Percentiles rank a stretch among this genome's conserved stretches.
Evolutionary conservation across 2,113 vertebrate genomes (phyloP).

Genomic region (Toxotes chatareus): DNA sequence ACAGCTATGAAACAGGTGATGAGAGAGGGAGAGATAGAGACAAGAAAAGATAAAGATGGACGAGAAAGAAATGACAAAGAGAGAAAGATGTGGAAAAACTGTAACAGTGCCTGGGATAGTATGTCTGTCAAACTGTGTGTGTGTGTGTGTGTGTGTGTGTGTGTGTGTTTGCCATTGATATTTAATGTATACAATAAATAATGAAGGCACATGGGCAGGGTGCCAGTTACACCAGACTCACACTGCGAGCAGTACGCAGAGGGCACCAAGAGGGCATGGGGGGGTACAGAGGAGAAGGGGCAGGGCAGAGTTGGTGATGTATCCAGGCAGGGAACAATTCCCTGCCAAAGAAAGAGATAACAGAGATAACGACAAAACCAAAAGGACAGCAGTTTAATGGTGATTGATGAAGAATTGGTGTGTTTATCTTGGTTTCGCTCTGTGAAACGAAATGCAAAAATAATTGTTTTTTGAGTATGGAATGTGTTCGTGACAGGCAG

Average conservation of each 20-base stretch:
- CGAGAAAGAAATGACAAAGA: background rate
- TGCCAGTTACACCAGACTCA: conserved; percentile 44
- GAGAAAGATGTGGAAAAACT: background rate
- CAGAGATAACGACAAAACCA: too few species aligned
- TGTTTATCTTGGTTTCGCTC: background rate
- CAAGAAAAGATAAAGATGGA: background rate
- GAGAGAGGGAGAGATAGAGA: conserved; percentile 4
- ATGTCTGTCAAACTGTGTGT: background rate
- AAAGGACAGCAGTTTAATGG: background rate
- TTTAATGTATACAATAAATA: conserved; percentile 68
- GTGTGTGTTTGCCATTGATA: conserved; percentile 39
- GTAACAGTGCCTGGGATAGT: background rate
- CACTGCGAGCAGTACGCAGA: conserved; percentile 34
- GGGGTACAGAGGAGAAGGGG: background rate
- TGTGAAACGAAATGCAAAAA: background rate
- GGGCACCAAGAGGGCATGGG: conserved; percentile 37
- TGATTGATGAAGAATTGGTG: background rate
- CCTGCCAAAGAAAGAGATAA: too few species aligned
- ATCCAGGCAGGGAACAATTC: background rate
- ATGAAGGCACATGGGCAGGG: conserved; percentile 49
- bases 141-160: conserved; percentile 20
- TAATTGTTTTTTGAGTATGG: background rate
- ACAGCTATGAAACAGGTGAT: conserved; percentile 1
- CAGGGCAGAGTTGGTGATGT: background rate
- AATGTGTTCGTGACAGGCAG: background rate